phyloP scores from a whole-genome alignment of 2,113 vertebrate species.

The Microtus richardsoni region DNA sequence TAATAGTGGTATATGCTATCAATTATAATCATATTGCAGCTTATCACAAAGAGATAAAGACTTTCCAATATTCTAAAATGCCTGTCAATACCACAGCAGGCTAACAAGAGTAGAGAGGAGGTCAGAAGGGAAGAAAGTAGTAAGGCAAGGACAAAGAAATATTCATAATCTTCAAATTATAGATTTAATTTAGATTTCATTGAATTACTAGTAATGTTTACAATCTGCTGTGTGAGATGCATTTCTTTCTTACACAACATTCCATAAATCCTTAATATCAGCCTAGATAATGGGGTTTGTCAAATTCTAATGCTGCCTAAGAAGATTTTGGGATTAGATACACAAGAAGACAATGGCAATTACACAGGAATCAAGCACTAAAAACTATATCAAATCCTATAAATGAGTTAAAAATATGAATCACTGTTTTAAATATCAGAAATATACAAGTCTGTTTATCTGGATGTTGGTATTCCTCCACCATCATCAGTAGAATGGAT shows the following conservation, averaged over 20 bases:
- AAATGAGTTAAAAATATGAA: not conserved
- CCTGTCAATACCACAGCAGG: slow-evolving; percentile 63
- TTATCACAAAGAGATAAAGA: slow-evolving; percentile 74
- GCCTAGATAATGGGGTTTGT: slow-evolving; percentile 38
- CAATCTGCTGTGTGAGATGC: slow-evolving; percentile 56
- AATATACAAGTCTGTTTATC: not conserved
- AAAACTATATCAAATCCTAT: slow-evolving; percentile 76
- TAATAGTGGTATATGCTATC: slow-evolving; percentile 60
- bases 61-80: slow-evolving; percentile 59
- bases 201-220: slow-evolving; percentile 60
- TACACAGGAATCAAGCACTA: slow-evolving; percentile 64
- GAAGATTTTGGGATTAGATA: slow-evolving; percentile 46
- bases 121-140: slow-evolving; percentile 43
- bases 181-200: slow-evolving; percentile 63
- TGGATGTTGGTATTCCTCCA: not conserved
- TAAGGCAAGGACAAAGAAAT: slow-evolving; percentile 67
- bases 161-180: slow-evolving; percentile 58
- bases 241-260: slow-evolving; percentile 71
- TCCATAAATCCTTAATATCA: slow-evolving; percentile 71
- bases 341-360: slow-evolving; percentile 67
- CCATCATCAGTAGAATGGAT: not conserved
- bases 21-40: slow-evolving; percentile 75
- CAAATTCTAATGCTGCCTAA: slow-evolving; percentile 70
- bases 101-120: not conserved
- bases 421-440: slow-evolving; percentile 3